Evolutionary conservation across 2,888 invertebrate genomes (phyloP), one percentile per base, ranked within the genome.

Genomic region (Euproctis similis): DNA sequence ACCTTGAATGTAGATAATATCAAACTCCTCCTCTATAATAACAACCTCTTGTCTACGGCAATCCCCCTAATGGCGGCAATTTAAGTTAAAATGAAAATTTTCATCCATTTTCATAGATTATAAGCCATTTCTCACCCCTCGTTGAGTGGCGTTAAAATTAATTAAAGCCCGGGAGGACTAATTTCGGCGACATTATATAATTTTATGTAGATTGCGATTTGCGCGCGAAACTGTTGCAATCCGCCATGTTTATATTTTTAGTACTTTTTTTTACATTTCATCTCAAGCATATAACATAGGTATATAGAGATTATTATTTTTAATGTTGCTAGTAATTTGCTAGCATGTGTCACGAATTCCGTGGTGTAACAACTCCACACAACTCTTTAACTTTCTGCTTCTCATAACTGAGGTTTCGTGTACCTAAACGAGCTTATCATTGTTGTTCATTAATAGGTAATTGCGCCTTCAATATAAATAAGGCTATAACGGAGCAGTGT

Each of bases 171-270:
- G 26, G 37, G 37, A 41, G 42, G 46, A 47, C 47, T 58, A 53
- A 60, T 63, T 63, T 56, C 45, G 49, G 60, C 46, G 55, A 54
- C 59, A 61, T 65, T 64, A 60, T 56, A 55, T 56, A 54, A 59
- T 62, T 63, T 56, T 58, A 53, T 59, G 60, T 48, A 46, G 55
- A 59, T 54, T 41, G 47, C 54, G 58, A 57, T 59, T 60, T 52
- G 46, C 54, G 51, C 57, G 58, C 51, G 43, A 60, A 62, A 63
- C 11, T 27, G 19, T 34, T 9, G 22, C 18, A 33, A 23, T 22
- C 8, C 39, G 39, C 42, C 50, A 47, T 47, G 20, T 47, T 47
- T 31, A 20, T 39, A 34, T 30, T 12, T 1, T 10, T 23, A 30
- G 27, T 24, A 11, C 21, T 27, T 27, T 27, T 23, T 17, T 16